Conservation (phyloP, 2,113 vertebrate genomes). For the Macrotis lagotis region DNA sequence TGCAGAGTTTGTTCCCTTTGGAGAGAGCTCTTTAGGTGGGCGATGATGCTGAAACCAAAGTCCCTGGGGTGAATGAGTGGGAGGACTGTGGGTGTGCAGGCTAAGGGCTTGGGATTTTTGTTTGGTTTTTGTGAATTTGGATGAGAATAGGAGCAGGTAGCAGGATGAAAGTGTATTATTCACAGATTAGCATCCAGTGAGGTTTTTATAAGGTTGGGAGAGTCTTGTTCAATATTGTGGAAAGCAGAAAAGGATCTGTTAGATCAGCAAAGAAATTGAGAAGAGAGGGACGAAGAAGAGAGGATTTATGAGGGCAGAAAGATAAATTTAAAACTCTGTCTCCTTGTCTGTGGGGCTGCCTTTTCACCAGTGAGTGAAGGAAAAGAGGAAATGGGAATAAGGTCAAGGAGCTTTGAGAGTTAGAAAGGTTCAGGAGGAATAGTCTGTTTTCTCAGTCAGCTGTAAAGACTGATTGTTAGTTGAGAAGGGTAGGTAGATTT, state of each 20-base stretch:
- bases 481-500: neutral
- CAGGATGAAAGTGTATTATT: neutral
- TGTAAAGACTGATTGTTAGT: neutral
- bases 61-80: neutral
- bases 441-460: neutral
- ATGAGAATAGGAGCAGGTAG: neutral
- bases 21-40: neutral
- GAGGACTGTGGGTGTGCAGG: too few relatives aligned
- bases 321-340: too few relatives aligned
- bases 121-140: neutral
- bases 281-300: too few relatives aligned
- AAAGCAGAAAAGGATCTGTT: neutral
- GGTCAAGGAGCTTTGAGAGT: neutral
- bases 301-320: too few relatives aligned
- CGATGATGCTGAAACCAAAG: neutral
- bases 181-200: neutral
- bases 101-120: too few relatives aligned
- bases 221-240: neutral
- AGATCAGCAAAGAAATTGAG: neutral
- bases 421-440: too few relatives aligned
- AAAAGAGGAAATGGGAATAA: neutral
- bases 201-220: neutral
- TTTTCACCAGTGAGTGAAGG: neutral
- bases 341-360: too few relatives aligned
- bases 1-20: neutral